Percentiles rank a stretch among this genome's conserved stretches.
These are phyloP conservation scores for Bradypodion pumilum DNA, from an alignment of 2,797 vertebrate genomes.

Conservation along the genomic window DNA sequence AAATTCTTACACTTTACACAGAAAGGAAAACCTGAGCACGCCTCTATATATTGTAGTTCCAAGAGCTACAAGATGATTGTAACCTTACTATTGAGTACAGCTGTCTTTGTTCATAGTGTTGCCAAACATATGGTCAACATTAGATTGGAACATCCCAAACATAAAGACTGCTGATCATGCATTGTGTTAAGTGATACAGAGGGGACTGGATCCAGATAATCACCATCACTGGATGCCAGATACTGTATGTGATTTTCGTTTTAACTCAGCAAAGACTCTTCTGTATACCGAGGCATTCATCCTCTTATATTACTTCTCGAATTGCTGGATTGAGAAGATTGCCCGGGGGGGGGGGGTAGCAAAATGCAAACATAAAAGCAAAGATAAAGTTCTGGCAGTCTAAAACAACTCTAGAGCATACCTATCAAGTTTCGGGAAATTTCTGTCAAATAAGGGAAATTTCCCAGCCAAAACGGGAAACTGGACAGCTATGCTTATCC, in stretches of 20 bases:
- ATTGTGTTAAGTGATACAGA: neutral
- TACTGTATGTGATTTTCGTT: neutral
- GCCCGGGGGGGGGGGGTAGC: neutral
- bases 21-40: neutral
- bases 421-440: too few species aligned
- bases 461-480: too few species aligned
- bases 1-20: too few species aligned
- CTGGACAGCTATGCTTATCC: too few species aligned
- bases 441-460: too few species aligned
- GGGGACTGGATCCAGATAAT: neutral
- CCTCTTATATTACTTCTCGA: neutral
- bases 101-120: neutral
- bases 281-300: neutral
- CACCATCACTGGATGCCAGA: neutral
- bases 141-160: neutral
- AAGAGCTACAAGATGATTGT: neutral
- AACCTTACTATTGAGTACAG: neutral
- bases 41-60: neutral
- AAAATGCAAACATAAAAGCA: neutral
- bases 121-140: neutral
- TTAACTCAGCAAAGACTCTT: neutral
- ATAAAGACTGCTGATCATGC: neutral
- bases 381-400: neutral
- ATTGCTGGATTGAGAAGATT: neutral
- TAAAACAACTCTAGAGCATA: neutral